Percentiles rank a stretch among this genome's conserved stretches.
These are phyloP conservation scores for Columba janthina DNA, from an alignment of 2,113 vertebrate species.

Conservation along the genomic window DNA sequence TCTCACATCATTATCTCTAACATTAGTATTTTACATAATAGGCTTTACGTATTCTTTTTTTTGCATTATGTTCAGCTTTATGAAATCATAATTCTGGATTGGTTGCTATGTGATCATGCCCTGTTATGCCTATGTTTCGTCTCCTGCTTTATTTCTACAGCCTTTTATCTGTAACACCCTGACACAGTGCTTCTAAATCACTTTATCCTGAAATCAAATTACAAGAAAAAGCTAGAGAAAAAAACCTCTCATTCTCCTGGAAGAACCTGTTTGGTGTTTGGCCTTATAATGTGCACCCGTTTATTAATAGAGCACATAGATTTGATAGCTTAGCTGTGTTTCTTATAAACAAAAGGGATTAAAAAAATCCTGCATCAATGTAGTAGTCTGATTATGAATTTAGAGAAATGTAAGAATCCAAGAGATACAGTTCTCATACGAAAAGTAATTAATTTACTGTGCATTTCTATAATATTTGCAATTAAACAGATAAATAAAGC, in stretches of 20 bases:
- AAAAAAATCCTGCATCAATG: background rate
- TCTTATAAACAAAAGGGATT: background rate
- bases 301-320: background rate
- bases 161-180: conserved; percentile 19
- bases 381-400: background rate
- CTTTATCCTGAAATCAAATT: conserved; percentile 50
- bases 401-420: background rate
- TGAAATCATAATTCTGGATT: conserved; percentile 20
- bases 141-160: conserved; percentile 13
- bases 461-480: background rate
- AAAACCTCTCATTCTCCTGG: background rate
- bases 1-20: background rate
- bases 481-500: background rate
- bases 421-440: background rate
- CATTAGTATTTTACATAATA: background rate
- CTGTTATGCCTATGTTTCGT: background rate
- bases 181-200: conserved; percentile 26
- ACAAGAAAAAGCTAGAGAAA: background rate
- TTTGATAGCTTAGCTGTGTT: background rate
- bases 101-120: conserved; percentile 10
- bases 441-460: background rate
- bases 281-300: background rate
- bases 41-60: background rate
- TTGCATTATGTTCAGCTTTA: background rate
- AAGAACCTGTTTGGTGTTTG: background rate